These are phyloP conservation scores for Drosophila mojavensis DNA, from an alignment of 1,140 invertebrate genomes.

Conservation along the genomic window DNA sequence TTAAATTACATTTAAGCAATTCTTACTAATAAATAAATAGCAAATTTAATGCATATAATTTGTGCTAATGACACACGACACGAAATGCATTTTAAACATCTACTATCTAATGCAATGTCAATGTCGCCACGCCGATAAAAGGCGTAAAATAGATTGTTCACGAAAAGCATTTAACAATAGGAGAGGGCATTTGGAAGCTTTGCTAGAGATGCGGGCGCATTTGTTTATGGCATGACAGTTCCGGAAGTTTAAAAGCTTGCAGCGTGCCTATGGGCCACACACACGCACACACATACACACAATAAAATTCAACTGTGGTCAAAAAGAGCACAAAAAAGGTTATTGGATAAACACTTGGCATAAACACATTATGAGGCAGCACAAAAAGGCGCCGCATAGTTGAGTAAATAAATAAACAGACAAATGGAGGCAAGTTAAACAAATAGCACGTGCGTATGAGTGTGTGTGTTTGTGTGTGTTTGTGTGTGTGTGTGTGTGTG, in stretches of 20 bases:
- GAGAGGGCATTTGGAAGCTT: background rate
- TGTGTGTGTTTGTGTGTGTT: background rate
- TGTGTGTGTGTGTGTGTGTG: conserved; percentile 29
- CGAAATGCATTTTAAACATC: too few relatives aligned
- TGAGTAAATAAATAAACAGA: conserved; percentile 68
- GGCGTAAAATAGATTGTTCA: background rate
- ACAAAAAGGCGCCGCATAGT: conserved; percentile 26
- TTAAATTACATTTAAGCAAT: too few relatives aligned
- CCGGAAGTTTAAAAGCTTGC: conserved; percentile 6
- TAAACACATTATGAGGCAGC: conserved; percentile 64
- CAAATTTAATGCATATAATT: too few relatives aligned
- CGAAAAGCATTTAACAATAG: background rate
- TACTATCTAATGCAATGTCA: background rate
- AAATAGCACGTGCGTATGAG: conserved; percentile 36
- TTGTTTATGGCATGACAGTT: background rate
- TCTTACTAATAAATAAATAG: too few relatives aligned
- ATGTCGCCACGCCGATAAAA: conserved; percentile 4
- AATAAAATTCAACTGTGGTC: background rate
- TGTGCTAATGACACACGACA: too few relatives aligned
- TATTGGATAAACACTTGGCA: conserved; percentile 63
- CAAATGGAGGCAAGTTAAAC: conserved; percentile 55
- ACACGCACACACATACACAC: background rate
- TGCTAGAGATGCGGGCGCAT: conserved; percentile 8
- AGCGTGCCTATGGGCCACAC: conserved; percentile 1
- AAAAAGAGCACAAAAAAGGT: conserved; percentile 33